phyloP scores from a whole-genome alignment of 2,797 vertebrate species.

The Taenioides sp. region DNA sequence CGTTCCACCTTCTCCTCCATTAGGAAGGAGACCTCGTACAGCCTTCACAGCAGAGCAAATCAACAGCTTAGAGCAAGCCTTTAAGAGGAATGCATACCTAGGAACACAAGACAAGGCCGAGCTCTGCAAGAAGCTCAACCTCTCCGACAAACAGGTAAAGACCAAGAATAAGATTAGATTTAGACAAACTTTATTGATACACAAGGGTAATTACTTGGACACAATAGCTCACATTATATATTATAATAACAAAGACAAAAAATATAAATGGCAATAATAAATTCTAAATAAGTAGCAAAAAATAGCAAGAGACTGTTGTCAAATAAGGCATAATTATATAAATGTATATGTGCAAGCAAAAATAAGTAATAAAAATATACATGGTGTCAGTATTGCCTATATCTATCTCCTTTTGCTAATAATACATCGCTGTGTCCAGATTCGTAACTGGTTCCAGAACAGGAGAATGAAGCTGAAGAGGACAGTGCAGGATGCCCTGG shows the following conservation, averaged over 20 bases:
- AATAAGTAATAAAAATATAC: no score
- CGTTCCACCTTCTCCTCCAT: constrained; percentile 37
- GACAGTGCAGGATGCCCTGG: constrained; percentile 77
- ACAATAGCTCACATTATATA: no score
- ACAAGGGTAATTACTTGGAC: no score
- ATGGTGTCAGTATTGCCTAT: not conserved
- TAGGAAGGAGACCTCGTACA: constrained; percentile 75
- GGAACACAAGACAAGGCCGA: constrained; percentile 80
- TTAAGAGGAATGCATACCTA: constrained; percentile 80
- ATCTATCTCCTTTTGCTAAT: not conserved
- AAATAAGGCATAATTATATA: no score
- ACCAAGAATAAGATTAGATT: no score
- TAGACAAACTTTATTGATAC: no score
- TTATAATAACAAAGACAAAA: no score
- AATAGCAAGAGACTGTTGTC: no score
- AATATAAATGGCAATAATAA: no score
- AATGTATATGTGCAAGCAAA: no score
- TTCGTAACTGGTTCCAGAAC: constrained; percentile 86
- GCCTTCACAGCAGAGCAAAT: constrained; percentile 81
- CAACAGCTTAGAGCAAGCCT: constrained; percentile 75
- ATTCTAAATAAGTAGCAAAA: no score
- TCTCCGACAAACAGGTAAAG: constrained; percentile 82
- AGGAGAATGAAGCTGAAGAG: constrained; percentile 83
- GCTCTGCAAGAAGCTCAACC: constrained; percentile 76
- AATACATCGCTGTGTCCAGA: constrained; percentile 47